These are phyloP conservation scores for Heliconius erato DNA, from an alignment of 2,888 invertebrate species.

Conservation along the genomic window DNA sequence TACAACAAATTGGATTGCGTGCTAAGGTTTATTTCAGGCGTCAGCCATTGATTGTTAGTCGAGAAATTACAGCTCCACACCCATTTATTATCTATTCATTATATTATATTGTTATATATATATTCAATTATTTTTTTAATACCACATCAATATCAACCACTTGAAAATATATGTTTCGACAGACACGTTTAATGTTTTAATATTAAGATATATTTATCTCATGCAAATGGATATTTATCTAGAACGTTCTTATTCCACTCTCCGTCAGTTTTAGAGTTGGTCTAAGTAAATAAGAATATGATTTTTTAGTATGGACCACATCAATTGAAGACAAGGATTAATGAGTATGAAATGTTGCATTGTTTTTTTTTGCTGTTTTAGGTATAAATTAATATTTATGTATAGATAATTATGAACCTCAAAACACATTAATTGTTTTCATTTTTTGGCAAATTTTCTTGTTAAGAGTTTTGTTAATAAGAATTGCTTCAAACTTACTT, in stretches of 20 bases:
- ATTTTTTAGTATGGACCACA: not conserved
- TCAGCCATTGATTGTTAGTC: slow-evolving; percentile 31
- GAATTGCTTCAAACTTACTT: too few species aligned
- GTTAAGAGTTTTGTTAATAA: too few species aligned
- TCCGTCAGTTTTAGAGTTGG: not conserved
- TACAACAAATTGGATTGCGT: slow-evolving; percentile 31
- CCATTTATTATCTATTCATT: slow-evolving; percentile 33
- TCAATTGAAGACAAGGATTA: too few species aligned
- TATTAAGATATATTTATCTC: not conserved
- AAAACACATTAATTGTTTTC: too few species aligned
- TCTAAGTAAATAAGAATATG: not conserved
- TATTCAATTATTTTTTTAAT: not conserved
- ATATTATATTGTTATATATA: slow-evolving; percentile 2
- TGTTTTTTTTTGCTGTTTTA: too few species aligned
- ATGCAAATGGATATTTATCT: not conserved
- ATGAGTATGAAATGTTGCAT: too few species aligned
- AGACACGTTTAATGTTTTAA: not conserved
- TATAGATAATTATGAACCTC: too few species aligned
- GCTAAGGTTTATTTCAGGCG: slow-evolving; percentile 24
- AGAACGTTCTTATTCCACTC: not conserved
- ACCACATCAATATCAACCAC: not conserved
- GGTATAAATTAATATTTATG: too few species aligned
- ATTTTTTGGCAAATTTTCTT: too few species aligned
- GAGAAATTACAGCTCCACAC: slow-evolving; percentile 41
- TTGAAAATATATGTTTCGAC: not conserved